phyloP scores from a whole-genome alignment of 2,888 invertebrate species.

The Tipula unca region DNA sequence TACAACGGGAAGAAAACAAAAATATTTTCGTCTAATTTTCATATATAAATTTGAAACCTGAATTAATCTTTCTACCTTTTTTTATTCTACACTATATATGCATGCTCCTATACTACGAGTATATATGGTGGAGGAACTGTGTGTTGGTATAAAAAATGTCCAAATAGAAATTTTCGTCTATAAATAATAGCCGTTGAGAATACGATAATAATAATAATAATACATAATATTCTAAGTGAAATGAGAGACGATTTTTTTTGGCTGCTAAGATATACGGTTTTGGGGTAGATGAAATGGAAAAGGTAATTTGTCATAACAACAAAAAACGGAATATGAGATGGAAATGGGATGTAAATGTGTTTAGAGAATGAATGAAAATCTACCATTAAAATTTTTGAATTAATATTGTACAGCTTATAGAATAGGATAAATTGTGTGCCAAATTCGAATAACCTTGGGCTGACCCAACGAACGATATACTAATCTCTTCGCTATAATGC shows the following conservation, averaged over 20 bases:
- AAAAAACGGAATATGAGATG: background rate
- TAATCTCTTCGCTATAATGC: background rate
- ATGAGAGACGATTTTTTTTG: background rate
- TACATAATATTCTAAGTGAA: conserved; percentile 3
- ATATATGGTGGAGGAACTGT: too few relatives aligned
- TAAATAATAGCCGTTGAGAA: conserved; percentile 2
- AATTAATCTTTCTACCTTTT: background rate
- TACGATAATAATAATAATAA: background rate
- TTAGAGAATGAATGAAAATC: background rate
- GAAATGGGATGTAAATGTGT: background rate
- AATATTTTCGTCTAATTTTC: conserved; percentile 8
- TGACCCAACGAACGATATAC: background rate
- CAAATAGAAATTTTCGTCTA: background rate
- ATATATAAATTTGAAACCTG: background rate
- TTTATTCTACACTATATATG: background rate
- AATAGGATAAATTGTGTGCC: background rate
- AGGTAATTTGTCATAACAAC: conserved; percentile 14
- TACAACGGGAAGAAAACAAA: background rate
- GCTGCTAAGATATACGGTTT: background rate
- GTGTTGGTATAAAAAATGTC: background rate
- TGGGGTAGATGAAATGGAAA: background rate
- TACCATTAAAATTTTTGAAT: background rate
- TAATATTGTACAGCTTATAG: background rate
- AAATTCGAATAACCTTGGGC: background rate
- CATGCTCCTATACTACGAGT: background rate